phyloP scores from a whole-genome alignment of 2,113 vertebrate species.

The Mormoops blainvillei region DNA sequence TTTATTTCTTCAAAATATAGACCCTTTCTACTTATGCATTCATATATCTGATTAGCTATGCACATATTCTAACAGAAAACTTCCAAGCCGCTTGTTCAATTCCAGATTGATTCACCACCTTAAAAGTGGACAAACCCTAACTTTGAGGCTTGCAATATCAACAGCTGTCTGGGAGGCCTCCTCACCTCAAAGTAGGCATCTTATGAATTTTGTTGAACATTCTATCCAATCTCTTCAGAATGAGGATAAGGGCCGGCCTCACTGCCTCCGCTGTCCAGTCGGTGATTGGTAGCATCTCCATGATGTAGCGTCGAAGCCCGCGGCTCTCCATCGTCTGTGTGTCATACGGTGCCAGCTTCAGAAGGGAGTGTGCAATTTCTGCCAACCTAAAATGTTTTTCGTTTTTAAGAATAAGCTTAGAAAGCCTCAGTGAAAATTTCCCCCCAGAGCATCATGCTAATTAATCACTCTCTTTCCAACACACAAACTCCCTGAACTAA shows the following conservation, averaged over 20 bases:
- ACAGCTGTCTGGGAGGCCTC: constrained; percentile 57
- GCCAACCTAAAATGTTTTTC: constrained; percentile 86
- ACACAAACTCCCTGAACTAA: not conserved
- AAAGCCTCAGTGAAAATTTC: not conserved
- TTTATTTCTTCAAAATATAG: constrained; percentile 45
- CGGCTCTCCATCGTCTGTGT: constrained; percentile 98
- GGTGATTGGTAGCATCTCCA: constrained; percentile 98
- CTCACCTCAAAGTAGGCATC: constrained; percentile 99
- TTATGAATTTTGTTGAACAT: constrained; percentile 99
- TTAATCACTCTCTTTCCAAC: not conserved
- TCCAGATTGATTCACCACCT: not conserved
- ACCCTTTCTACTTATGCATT: not conserved
- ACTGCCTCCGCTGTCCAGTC: constrained; percentile 97
- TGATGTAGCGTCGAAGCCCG: constrained; percentile 94
- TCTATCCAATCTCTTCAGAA: constrained; percentile 97
- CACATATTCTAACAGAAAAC: not conserved
- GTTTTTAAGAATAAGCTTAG: not conserved
- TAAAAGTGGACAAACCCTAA: constrained; percentile 64
- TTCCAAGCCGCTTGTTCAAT: not conserved
- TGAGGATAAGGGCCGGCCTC: constrained; percentile 97
- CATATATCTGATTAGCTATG: not conserved
- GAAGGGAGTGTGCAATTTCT: constrained; percentile 95
- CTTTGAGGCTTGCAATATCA: constrained; percentile 73
- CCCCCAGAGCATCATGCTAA: not conserved
- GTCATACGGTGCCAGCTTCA: constrained; percentile 97